Base-by-base conservation (phyloP, 2,888 invertebrate species). In the Caenorhabditis imperialis region DNA sequence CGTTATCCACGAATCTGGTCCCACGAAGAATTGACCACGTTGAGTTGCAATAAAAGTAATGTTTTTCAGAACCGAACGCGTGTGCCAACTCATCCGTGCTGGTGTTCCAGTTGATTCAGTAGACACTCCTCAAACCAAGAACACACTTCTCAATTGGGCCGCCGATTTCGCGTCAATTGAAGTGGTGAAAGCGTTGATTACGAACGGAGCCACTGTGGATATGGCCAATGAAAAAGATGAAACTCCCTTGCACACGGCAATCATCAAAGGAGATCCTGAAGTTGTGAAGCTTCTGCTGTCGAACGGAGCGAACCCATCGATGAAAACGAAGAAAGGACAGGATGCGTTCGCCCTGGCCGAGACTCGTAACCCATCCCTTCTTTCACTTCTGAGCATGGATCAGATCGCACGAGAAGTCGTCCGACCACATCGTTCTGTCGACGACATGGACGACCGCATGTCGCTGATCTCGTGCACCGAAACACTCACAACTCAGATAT, bases 111-210 rank as follows among this genome's bases (percentile, higher is more conserved):
- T 91, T 1, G 91, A 92, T 87, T 90, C 91, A n/a, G 89, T 90
- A 85, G 92, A 92, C 86, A 91, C 91, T 35, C 90, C 90, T 57
- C 90, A 90, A 38, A 91, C 91, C 77, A 89, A 90, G 81, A 92
- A 92, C 85, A 91, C 92, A 2, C 91, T 92, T 2, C 88, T 92
- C 20, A 92, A 92, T 88, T 92, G 92, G 92, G 92, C 92, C 30
- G 91, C 91, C 23, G 91, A 91, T 78, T 92, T 91, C 88, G 91
- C 91, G 42, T 91, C 91, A 82, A 89, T 89, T 73, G 91, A 91
- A 74, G 90, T 91, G 58, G 90, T 92, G 0, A 88, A 90, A 67
- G 75, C 85, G 1, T 72, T 86, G 20, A 38, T 85, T 85, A 92
- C 91, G 45, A 89, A 91, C 76, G 92, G 92, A 55, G 91, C 91